Evolutionary conservation across 2,113 vertebrate species (phyloP), one percentile per base, ranked within the genome.

Genomic region (Hiodon alosoides): DNA sequence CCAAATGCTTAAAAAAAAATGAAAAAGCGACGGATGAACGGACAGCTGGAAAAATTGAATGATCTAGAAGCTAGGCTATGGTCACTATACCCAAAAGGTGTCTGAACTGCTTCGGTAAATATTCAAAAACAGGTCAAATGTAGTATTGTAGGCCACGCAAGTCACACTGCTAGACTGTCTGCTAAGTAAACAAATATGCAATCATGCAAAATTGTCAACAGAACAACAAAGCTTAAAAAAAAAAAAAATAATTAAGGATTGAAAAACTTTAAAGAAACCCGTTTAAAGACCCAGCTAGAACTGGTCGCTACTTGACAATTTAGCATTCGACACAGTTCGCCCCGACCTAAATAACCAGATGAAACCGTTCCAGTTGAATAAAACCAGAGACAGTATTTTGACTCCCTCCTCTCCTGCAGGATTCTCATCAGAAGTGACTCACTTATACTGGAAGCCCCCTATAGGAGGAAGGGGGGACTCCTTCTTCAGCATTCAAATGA

Each of bases 401-500:
- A 50, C 47, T 2, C 8, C 13, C 8, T 31, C 16, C 2, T 48
- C 14, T 53, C 73, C 47, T 58, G n/a, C 67, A 52, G 67, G 58
- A 59, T 53, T 52, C 57, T 61, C 46, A 61, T 69, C 58, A 50
- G 14, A 61, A 7, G 48, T 76, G 67, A 69, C 47, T 69, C 57
- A 67, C 48, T 71, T 16, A 11, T n/a, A 55, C 70, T 69, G 53
- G 50, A 51, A 52, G 53, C 72, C 8, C 51, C 14, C 10, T 68
- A 66, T 53, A 7, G 3, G 47, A 48, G 9, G 17, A 48, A 46
- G 10, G 57, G 10, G 70, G 10, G 17, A 11, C 54, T 55, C 57
- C 58, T 9, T 17, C 11, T 72, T 69, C 53, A 76, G 11, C 5
- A 51, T 9, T 51, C 57, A 76, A 69, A 69, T 53, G 54, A 2